Evolutionary conservation across 2,797 vertebrate genomes (phyloP).

Genomic region (Cryptoprocta ferox): DNA sequence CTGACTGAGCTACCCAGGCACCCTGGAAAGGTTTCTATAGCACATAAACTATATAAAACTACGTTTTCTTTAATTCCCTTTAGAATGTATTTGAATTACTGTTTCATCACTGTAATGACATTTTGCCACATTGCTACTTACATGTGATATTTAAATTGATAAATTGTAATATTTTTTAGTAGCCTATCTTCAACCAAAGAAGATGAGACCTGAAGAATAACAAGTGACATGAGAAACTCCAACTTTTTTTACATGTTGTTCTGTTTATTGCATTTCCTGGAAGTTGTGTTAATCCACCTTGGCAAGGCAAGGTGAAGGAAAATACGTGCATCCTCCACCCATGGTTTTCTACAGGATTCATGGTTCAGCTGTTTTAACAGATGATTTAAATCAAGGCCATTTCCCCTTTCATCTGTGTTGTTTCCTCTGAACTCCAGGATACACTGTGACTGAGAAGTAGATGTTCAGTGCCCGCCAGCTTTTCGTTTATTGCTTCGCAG

Average conservation of each 20-base stretch:
- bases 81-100: constrained; percentile 16
- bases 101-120: constrained; percentile 13
- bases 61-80: constrained; percentile 14
- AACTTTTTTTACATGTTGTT: background rate
- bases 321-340: background rate
- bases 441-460: background rate
- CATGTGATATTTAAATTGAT: constrained; percentile 15
- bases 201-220: background rate
- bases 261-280: background rate
- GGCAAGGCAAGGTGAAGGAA: background rate
- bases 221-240: background rate
- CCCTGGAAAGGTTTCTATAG: background rate
- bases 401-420: background rate
- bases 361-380: background rate
- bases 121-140: background rate
- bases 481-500: background rate
- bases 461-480: background rate
- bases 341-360: background rate
- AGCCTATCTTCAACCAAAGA: background rate
- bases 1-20: no score
- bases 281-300: background rate
- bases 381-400: background rate
- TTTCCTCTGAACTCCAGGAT: constrained; percentile 34
- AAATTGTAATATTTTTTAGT: background rate
- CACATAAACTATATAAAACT: background rate